These are phyloP conservation scores for Bedellia somnulentella DNA, from an alignment of 2,888 invertebrate species.

Conservation along the genomic window DNA sequence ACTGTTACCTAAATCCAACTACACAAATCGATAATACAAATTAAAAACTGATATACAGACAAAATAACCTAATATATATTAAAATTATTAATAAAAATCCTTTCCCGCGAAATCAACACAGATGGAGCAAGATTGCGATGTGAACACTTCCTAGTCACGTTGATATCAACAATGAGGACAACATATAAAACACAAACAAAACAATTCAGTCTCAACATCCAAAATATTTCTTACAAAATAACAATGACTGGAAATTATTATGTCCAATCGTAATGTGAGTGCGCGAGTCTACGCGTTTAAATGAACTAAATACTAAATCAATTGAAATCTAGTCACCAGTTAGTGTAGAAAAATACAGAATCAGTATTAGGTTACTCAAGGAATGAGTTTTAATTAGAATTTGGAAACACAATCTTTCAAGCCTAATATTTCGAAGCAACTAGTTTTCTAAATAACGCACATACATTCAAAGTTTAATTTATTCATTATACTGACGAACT, in stretches of 20 bases:
- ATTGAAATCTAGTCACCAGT: no score
- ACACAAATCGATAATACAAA: conserved; percentile 24
- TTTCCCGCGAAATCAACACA: conserved; percentile 26
- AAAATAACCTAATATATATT: conserved; percentile 35
- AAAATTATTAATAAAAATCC: conserved; percentile 21
- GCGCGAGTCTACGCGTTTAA: no score
- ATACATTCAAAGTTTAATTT: conserved; percentile 27
- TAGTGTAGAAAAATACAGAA: no score
- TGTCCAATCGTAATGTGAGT: background rate
- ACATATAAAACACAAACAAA: conserved; percentile 58
- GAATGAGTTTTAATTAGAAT: no score
- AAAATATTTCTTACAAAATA: conserved; percentile 34
- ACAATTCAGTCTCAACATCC: conserved; percentile 60
- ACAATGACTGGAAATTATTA: conserved; percentile 14
- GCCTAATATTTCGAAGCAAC: conserved; percentile 40
- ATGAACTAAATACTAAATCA: no score
- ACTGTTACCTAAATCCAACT: conserved; percentile 45
- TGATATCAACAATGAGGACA: conserved; percentile 39
- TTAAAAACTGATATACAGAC: conserved; percentile 55
- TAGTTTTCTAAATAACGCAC: conserved; percentile 42
- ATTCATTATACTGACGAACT: no score
- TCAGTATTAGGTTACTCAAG: no score
- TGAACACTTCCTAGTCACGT: conserved; percentile 9
- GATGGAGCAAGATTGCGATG: conserved; percentile 8
- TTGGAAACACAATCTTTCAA: conserved; percentile 28